Evolutionary conservation across 2,797 vertebrate species (phyloP).

Genomic region (Streptopelia turtur): DNA sequence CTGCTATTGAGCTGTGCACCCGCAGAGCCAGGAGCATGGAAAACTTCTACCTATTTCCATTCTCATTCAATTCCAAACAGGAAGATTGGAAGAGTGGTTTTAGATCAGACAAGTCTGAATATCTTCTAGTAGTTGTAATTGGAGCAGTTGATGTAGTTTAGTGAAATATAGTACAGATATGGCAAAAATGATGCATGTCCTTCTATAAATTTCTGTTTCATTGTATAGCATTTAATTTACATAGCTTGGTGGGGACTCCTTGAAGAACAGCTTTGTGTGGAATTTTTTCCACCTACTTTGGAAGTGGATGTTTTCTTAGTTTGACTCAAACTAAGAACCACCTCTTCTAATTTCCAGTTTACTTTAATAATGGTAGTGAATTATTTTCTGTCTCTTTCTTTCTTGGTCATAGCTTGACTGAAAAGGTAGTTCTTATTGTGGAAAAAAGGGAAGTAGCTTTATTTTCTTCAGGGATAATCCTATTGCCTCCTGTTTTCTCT

Average conservation of each 20-base stretch:
- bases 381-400: background rate
- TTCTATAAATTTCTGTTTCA: background rate
- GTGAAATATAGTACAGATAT: background rate
- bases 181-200: background rate
- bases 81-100: background rate
- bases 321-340: background rate
- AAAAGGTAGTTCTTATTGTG: background rate
- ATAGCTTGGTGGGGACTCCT: background rate
- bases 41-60: background rate
- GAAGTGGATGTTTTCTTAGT: background rate
- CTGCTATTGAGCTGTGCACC: background rate
- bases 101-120: background rate
- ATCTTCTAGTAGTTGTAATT: background rate
- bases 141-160: background rate
- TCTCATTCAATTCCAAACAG: background rate
- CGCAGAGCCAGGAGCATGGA: background rate
- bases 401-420: background rate
- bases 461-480: background rate
- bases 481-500: background rate
- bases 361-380: background rate
- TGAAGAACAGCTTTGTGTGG: background rate
- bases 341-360: background rate
- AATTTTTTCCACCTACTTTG: background rate
- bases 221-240: background rate
- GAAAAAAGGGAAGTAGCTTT: background rate